phyloP scores from a whole-genome alignment of 2,113 vertebrate genomes.

The Echinops telfairi region DNA sequence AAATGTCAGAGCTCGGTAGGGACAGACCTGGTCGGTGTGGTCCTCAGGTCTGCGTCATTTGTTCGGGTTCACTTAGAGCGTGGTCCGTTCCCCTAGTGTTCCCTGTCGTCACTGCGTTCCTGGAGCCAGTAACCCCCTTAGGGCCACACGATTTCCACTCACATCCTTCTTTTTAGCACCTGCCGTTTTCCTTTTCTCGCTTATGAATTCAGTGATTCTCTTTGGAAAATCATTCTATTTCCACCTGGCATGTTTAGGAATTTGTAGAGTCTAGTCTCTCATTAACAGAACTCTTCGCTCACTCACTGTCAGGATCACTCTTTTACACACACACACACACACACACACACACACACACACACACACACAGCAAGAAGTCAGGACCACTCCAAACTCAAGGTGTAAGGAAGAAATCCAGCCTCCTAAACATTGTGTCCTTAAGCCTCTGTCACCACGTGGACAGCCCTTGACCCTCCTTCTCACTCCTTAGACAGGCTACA shows the following conservation, averaged over 20 bases:
- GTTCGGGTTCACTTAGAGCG: neutral
- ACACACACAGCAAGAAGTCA: neutral
- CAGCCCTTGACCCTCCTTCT: neutral
- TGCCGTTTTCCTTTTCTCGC: neutral
- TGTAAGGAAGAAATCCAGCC: neutral
- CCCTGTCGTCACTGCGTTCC: neutral
- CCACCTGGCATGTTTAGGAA: neutral
- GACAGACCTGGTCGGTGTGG: neutral
- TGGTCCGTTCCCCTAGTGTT: neutral
- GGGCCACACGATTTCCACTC: neutral
- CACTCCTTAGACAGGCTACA: neutral
- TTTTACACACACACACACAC: neutral
- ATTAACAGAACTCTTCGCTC: neutral
- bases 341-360: neutral
- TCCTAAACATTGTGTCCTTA: neutral
- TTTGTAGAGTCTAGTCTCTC: neutral
- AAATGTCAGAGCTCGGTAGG: neutral
- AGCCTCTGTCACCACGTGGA: neutral
- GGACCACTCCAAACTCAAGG: neutral
- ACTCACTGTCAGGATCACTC: neutral
- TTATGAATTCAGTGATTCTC: neutral
- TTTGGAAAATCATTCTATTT: neutral
- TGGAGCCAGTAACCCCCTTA: neutral
- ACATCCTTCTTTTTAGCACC: neutral
- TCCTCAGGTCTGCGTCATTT: neutral